Percentiles rank a stretch among this genome's conserved stretches.
These are phyloP conservation scores for Coregonus ussuriensis DNA, from an alignment of 2,797 vertebrate genomes.

Conservation along the genomic window DNA sequence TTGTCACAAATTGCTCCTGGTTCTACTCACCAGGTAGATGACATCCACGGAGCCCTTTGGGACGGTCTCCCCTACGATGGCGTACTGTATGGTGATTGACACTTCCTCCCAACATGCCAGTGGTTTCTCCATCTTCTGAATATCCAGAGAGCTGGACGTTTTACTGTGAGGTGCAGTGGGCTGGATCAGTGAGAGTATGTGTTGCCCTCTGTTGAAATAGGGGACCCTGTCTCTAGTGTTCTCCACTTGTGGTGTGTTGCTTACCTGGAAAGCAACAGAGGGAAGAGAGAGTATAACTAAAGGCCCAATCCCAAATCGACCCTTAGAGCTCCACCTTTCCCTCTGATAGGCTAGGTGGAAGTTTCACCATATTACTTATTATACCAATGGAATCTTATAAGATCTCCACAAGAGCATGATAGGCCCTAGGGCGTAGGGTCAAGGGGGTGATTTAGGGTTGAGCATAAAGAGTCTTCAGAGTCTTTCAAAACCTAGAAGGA, in stretches of 20 bases:
- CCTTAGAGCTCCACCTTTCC: neutral
- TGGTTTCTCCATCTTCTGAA: constrained; percentile 34
- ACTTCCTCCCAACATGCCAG: constrained; percentile 57
- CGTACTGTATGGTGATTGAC: constrained; percentile 56
- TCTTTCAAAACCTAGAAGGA: too few relatives aligned
- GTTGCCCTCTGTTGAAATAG: neutral
- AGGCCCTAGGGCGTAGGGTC: too few relatives aligned
- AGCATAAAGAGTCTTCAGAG: too few relatives aligned
- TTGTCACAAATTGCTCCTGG: too few relatives aligned
- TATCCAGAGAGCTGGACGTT: constrained; percentile 56
- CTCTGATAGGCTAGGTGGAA: neutral
- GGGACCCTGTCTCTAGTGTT: accelerated
- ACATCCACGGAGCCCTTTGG: constrained; percentile 42
- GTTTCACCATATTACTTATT: neutral
- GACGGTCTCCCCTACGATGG: constrained; percentile 54
- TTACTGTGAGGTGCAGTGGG: constrained; percentile 38
- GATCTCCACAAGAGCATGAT: too few relatives aligned
- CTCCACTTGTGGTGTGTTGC: accelerated
- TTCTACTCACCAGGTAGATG: constrained; percentile 66
- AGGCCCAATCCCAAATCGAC: neutral
- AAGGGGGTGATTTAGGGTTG: too few relatives aligned
- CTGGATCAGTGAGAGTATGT: neutral
- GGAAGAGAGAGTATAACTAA: neutral
- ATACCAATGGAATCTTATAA: too few relatives aligned
- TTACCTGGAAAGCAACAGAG: constrained; percentile 41